phyloP scores from a whole-genome alignment of 1,140 invertebrate species.

The Varroa destructor region DNA sequence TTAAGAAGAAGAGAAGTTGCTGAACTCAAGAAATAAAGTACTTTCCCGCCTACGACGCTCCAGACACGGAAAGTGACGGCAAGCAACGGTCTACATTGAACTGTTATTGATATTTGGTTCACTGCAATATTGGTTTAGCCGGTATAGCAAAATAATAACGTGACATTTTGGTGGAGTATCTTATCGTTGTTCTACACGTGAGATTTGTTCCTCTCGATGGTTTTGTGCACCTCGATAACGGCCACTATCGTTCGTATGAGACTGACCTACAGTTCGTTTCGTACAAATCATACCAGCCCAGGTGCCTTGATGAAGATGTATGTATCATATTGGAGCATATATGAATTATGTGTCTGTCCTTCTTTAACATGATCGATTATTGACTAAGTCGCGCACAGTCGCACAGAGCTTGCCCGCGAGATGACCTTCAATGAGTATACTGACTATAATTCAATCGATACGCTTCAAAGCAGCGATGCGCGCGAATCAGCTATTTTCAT shows the following conservation, averaged over 20 bases:
- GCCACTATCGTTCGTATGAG: neutral
- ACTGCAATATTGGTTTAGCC: too few species aligned
- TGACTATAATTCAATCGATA: slow-evolving; percentile 24
- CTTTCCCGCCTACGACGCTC: too few species aligned
- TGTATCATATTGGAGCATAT: slow-evolving; percentile 15
- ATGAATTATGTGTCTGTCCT: slow-evolving; percentile 3
- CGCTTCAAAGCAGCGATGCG: neutral
- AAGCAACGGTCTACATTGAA: too few species aligned
- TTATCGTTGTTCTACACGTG: slow-evolving; percentile 14
- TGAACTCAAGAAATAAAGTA: too few species aligned
- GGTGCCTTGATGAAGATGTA: slow-evolving; percentile 5
- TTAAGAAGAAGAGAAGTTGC: too few species aligned
- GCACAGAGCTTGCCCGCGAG: neutral
- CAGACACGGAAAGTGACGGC: too few species aligned
- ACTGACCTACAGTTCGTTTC: neutral
- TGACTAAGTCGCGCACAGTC: neutral
- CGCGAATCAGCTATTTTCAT: slow-evolving; percentile 5
- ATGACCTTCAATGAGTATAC: slow-evolving; percentile 20
- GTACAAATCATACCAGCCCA: neutral
- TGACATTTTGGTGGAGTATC: neutral
- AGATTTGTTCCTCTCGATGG: neutral
- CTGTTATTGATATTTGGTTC: too few species aligned
- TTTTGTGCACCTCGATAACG: neutral
- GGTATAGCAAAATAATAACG: too few species aligned
- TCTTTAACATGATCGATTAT: slow-evolving; percentile 17